These are phyloP conservation scores for Pentalonia nigronervosa DNA, from an alignment of 1,140 invertebrate genomes.

Conservation along the genomic window DNA sequence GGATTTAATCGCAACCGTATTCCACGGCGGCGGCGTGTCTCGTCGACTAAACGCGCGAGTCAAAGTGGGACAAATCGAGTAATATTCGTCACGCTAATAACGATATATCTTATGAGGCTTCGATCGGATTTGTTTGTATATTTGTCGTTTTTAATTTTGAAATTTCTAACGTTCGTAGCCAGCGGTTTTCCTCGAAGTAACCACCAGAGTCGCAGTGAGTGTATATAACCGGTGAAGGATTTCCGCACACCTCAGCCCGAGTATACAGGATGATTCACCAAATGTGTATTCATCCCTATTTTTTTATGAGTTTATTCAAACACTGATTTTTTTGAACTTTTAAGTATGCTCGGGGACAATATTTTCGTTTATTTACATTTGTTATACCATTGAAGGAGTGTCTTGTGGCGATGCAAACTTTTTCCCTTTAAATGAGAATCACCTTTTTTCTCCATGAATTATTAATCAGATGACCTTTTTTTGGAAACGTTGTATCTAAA, in stretches of 20 bases:
- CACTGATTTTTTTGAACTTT: too few relatives aligned
- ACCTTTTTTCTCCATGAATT: too few relatives aligned
- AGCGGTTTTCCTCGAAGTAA: not conserved
- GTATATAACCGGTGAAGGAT: not conserved
- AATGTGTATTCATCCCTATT: not conserved
- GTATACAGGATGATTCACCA: too few relatives aligned
- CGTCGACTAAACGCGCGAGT: not conserved
- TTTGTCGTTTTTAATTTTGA: not conserved
- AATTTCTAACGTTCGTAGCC: not conserved
- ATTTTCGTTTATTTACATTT: too few relatives aligned
- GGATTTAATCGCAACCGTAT: conserved; percentile 30
- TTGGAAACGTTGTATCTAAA: too few relatives aligned
- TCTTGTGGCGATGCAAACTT: too few relatives aligned
- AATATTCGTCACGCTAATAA: not conserved
- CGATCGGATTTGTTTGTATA: not conserved
- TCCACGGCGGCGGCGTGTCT: not conserved
- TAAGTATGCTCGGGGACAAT: too few relatives aligned
- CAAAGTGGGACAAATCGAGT: not conserved
- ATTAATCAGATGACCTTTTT: too few relatives aligned
- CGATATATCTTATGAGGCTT: not conserved
- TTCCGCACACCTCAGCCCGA: not conserved
- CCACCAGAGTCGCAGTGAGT: too few relatives aligned
- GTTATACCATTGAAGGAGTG: too few relatives aligned
- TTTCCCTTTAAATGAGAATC: too few relatives aligned
- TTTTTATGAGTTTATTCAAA: not conserved